Base-by-base conservation (phyloP, 2,113 vertebrate genomes). In the Notiomystis cincta region DNA sequence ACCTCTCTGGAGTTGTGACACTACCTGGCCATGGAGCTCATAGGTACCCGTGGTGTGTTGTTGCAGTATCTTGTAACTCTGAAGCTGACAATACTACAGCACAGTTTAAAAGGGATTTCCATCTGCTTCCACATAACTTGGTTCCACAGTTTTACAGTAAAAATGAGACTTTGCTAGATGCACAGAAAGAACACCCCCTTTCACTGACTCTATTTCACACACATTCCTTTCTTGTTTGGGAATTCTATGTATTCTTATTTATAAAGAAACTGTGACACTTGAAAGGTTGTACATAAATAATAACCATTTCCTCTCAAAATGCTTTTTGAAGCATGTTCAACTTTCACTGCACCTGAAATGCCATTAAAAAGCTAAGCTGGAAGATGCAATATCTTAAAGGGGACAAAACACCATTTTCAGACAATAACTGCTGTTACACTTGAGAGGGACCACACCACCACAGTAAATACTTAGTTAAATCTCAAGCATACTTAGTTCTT, bases 231-330 rank as follows among this genome's bases (percentile, higher is more conserved):
- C 54, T 65, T 80, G 72, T 54, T 90, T 54, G 23, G 22, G 58
- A 91, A 91, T 83, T 83, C 61, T 61, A n/a, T 25, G 54, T 71
- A 79, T 56, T 83, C 25, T 38, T 64, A 64, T 58, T 89, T 82
- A 47, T 78, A 70, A 89, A 70, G 45, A 78, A 87, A 73, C 19
- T 37, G 13, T 20, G 47, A 42, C 40, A 62, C 33, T 50, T 80
- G 24, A 82, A 91, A 87, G 47, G 35, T 33, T 56, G 17, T 24
- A 69, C 0, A 0, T 25, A 78, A 83, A 37, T 53, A 77, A 62
- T n/a, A 24, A 50, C 19, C 27, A 44, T 71, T 93, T 94, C 33
- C 70, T 56, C 51, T 82, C 4, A 8, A 87, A 78, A 75, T 24
- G 14, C 9, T 73, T 89, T 73, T 22, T 60, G 51, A 87, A 87